Percentiles rank a stretch among this genome's conserved stretches.
Conservation (phyloP, 2,113 vertebrate genomes). For the Phainopepla nitens region DNA sequence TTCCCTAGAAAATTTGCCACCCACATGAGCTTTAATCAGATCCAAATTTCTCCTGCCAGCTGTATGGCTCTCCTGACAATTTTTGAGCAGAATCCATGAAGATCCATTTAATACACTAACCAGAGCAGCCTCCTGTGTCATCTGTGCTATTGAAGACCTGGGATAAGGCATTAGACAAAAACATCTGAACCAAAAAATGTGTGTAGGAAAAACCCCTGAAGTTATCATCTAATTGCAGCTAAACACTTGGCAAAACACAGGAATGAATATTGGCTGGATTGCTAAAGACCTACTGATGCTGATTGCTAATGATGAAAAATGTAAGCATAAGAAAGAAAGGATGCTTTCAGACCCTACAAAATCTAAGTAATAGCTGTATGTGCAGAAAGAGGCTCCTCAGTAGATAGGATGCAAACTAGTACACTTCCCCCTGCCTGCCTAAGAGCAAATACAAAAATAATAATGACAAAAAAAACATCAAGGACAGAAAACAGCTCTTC, state of each 20-base stretch:
- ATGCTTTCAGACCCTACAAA: neutral
- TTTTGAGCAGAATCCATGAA: neutral
- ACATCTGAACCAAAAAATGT: neutral
- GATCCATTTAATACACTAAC: neutral
- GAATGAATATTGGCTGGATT: neutral
- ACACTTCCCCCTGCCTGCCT: neutral
- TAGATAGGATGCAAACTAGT: neutral
- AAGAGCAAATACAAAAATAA: neutral
- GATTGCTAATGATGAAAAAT: neutral
- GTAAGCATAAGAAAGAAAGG: neutral
- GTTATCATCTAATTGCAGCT: neutral
- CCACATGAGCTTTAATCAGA: neutral
- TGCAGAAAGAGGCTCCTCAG: neutral
- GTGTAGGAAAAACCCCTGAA: neutral
- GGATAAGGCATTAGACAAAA: neutral
- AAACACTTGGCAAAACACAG: neutral
- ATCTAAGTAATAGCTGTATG: neutral
- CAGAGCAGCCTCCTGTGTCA: neutral
- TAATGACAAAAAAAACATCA: no score
- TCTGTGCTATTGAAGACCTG: neutral
- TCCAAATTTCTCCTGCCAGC: neutral
- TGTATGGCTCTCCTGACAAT: neutral
- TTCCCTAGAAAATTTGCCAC: neutral
- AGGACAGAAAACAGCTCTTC: neutral
- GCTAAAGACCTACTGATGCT: neutral